These are phyloP conservation scores for Atta colombica DNA, from an alignment of 1,140 invertebrate genomes.

Conservation along the genomic window DNA sequence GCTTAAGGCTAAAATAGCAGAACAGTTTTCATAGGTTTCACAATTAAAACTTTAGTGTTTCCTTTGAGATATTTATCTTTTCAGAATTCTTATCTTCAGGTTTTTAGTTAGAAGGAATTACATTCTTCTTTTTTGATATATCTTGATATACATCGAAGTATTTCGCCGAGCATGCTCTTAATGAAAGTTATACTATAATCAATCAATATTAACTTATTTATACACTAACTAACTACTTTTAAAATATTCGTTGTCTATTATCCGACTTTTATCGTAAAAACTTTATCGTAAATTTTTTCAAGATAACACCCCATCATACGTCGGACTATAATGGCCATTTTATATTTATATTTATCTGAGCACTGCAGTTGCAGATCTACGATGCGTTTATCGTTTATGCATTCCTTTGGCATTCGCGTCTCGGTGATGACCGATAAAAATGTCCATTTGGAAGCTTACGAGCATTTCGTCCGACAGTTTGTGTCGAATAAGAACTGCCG, in stretches of 20 bases:
- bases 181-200: background rate
- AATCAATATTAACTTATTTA: background rate
- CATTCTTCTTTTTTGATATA: background rate
- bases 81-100: background rate
- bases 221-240: background rate
- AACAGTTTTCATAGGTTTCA: constrained; percentile 41
- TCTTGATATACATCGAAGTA: background rate
- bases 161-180: background rate
- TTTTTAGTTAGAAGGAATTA: constrained; percentile 31
- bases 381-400: constrained; percentile 9
- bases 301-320: too few species aligned
- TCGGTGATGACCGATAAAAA: constrained; percentile 42
- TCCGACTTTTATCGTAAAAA: background rate
- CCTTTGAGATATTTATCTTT: background rate
- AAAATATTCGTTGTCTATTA: too few species aligned
- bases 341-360: background rate
- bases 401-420: constrained; percentile 5
- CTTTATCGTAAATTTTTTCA: background rate
- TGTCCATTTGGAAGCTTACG: constrained; percentile 44
- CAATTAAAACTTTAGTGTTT: constrained; percentile 49
- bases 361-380: background rate
- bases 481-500: constrained; percentile 41
- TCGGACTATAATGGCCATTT: background rate
- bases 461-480: constrained; percentile 21
- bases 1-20: constrained; percentile 21